Evolutionary conservation across 2,888 invertebrate species (phyloP), one percentile per base, ranked within the genome.

Genomic region (Cheilosia vulpina): DNA sequence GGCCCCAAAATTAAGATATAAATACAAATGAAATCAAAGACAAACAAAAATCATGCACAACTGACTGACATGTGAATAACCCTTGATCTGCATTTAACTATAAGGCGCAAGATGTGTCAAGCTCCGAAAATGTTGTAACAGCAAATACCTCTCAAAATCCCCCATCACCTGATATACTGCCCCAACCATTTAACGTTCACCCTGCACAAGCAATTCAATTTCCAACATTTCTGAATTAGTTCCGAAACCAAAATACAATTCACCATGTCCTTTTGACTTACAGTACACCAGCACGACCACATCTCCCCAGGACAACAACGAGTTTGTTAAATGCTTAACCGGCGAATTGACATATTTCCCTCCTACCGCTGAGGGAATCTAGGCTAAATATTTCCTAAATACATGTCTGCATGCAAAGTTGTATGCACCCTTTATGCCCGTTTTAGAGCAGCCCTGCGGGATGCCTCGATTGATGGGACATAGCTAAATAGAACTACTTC

Each of bases 401-500:
- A n/a, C 9, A 47, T 17, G 3, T 17, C 7, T 3, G 6, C 5
- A 17, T 11, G 19, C 21, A 50, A 17, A 19, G 11, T 11, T 11
- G 7, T 50, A 5, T 9, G 21, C 11, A 50, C 4, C 5, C 11
- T 21, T 21, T 21, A 4, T 2, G 11, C 2, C 21, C 5, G 15
- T 17, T 45, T 45, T 1, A 45, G 2, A 6, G 17, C 17, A n/a
- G 5, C n/a, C 38, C 38, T 4, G 7, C 13, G 34, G 34, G 34
- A 11, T 9, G 34, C 3, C 13, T 13, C 34, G 3, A 34, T 2
- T 11, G 34, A 34, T 34, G 11, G 34, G 9, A 2, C 3, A 34
- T 2, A 11, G 3, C 34, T 34, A 34, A 34, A 34, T 34, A 3
- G 62, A 21, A 81, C 66, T 69, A 75, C 77, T 71, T 81, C 87